These are phyloP conservation scores for Dasypolia templi DNA, from an alignment of 2,888 invertebrate genomes.

Conservation along the genomic window DNA sequence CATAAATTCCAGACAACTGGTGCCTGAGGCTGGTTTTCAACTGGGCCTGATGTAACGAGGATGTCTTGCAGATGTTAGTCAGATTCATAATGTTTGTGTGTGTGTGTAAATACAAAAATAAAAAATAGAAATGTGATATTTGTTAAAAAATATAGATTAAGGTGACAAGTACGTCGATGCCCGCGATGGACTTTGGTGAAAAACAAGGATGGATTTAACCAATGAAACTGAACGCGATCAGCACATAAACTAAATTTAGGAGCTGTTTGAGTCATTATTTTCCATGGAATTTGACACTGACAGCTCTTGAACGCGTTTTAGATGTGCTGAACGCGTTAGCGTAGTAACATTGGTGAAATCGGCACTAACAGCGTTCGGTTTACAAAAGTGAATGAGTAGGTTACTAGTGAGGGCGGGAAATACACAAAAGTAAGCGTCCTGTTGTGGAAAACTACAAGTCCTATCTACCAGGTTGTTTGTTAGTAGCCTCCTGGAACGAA, in stretches of 20 bases:
- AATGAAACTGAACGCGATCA: too few species aligned
- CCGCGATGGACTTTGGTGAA: background rate
- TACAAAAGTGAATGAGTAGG: background rate
- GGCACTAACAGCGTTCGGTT: background rate
- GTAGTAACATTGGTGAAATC: too few species aligned
- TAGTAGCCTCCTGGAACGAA: background rate
- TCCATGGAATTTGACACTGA: too few species aligned
- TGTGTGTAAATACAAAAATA: background rate
- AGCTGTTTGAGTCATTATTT: too few species aligned
- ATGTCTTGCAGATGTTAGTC: background rate
- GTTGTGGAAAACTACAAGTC: background rate
- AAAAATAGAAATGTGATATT: background rate
- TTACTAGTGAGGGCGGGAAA: background rate
- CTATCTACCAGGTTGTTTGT: background rate
- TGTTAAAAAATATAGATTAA: background rate
- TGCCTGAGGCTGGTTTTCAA: background rate
- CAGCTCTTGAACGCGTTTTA: too few species aligned
- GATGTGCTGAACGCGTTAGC: too few species aligned
- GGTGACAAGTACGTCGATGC: background rate
- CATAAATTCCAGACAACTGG: background rate
- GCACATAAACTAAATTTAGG: too few species aligned
- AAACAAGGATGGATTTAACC: too few species aligned
- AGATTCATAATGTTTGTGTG: background rate
- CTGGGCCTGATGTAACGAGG: background rate
- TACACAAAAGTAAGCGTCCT: background rate